Percentiles rank a stretch among this genome's conserved stretches.
Conservation (phyloP, 2,797 vertebrate genomes). For the Xiphorhynchus erythropygius region DNA sequence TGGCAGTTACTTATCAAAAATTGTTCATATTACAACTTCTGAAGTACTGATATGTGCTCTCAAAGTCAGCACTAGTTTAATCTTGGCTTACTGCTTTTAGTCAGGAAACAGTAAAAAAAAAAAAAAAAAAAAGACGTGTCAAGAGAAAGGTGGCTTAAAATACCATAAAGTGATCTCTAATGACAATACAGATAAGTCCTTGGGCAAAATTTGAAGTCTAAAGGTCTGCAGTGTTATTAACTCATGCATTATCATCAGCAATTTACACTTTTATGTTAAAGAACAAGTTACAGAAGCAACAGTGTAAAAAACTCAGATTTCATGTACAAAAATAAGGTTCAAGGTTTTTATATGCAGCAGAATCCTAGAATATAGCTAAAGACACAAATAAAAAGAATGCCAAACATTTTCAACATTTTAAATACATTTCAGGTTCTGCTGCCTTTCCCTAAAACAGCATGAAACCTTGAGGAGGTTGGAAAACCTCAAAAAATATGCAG, state of each 20-base stretch:
- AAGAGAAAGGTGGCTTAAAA: neutral
- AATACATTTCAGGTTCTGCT: neutral
- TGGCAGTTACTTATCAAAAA: neutral
- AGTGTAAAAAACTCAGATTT: neutral
- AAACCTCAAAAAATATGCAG: neutral
- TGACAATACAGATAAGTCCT: neutral
- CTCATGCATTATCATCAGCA: neutral
- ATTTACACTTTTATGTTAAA: neutral
- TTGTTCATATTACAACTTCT: neutral
- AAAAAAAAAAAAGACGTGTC: neutral
- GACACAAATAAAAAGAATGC: neutral
- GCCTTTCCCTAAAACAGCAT: neutral
- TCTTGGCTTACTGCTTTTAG: neutral
- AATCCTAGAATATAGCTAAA: neutral
- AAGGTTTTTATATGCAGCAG: neutral
- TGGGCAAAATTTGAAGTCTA: neutral
- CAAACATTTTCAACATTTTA: neutral
- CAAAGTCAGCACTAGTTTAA: neutral
- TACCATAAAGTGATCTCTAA: neutral
- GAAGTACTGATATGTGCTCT: neutral
- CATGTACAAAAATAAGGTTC: neutral
- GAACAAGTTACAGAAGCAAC: neutral
- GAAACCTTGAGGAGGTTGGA: neutral
- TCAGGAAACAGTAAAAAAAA: neutral
- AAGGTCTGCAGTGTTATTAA: neutral